Evolutionary conservation across 2,888 invertebrate species (phyloP).

Genomic region (Oxytorus armatus): DNA sequence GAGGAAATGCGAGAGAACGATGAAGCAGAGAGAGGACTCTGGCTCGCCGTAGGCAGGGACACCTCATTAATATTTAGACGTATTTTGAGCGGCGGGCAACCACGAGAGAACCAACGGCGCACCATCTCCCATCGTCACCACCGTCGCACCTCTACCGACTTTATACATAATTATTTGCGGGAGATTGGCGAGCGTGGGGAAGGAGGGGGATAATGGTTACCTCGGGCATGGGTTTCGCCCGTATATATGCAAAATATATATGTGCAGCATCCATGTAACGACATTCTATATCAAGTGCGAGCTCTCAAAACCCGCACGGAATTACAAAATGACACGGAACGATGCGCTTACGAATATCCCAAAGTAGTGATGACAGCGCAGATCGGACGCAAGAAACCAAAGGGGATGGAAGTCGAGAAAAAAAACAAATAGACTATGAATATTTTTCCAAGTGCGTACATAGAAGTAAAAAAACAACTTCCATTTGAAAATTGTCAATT

Average conservation of each 20-base stretch:
- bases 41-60: constrained; percentile 81
- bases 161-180: constrained; percentile 83
- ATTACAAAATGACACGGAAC: constrained; percentile 1
- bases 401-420: neutral
- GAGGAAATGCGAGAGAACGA: constrained; percentile 66
- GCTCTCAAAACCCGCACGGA: constrained; percentile 31
- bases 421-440: constrained; percentile 1
- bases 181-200: constrained; percentile 77
- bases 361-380: neutral
- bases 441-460: neutral
- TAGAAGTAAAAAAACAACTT: constrained; percentile 1
- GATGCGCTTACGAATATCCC: neutral
- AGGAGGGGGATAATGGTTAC: constrained; percentile 61
- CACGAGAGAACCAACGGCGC: constrained; percentile 69
- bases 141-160: constrained; percentile 74
- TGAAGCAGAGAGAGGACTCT: constrained; percentile 63
- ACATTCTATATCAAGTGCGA: constrained; percentile 40
- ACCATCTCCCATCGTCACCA: constrained; percentile 69
- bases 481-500: too few relatives aligned
- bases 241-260: constrained; percentile 7
- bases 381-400: neutral
- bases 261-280: constrained; percentile 4
- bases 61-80: constrained; percentile 84
- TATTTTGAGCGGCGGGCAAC: constrained; percentile 79
- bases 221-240: constrained; percentile 52